phyloP scores from a whole-genome alignment of 2,888 invertebrate species.

The Melipona beecheii region DNA sequence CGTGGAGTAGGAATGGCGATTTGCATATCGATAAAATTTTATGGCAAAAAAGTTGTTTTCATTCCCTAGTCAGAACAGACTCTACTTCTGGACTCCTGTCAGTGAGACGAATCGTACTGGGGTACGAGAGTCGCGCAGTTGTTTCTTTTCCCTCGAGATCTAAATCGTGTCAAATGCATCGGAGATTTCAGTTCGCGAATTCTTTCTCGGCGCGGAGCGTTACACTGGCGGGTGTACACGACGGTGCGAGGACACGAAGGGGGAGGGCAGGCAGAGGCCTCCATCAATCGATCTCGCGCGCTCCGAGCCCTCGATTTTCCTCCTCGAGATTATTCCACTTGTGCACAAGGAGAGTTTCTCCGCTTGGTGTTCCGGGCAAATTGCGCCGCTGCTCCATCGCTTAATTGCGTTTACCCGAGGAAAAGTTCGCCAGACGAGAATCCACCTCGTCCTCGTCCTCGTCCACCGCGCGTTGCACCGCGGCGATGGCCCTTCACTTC shows the following conservation, averaged over 20 bases:
- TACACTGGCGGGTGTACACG: not conserved
- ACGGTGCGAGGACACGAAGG: not conserved
- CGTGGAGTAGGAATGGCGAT: too few species aligned
- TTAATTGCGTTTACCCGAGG: conserved; percentile 65
- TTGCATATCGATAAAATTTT: too few species aligned
- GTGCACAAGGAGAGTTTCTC: conserved; percentile 61
- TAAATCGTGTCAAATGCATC: not conserved
- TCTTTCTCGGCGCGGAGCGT: too few species aligned
- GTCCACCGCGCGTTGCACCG: conserved; percentile 14
- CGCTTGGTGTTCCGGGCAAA: conserved; percentile 55
- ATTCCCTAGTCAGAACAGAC: too few species aligned
- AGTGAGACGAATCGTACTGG: too few species aligned
- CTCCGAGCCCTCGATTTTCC: conserved; percentile 58
- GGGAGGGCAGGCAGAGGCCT: conserved; percentile 31
- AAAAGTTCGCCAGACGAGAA: conserved; percentile 51
- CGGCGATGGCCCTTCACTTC: conserved; percentile 15
- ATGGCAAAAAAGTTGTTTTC: too few species aligned
- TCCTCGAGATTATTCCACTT: conserved; percentile 61
- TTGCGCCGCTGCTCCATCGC: conserved; percentile 55
- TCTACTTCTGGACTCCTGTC: too few species aligned
- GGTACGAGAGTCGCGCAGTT: too few species aligned
- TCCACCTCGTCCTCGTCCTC: not conserved
- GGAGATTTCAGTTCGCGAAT: not conserved
- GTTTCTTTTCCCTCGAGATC: too few species aligned
- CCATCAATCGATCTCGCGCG: conserved; percentile 48